Base-by-base conservation (phyloP, 92 coral and sea anemone species). In the Porites divaricata region DNA sequence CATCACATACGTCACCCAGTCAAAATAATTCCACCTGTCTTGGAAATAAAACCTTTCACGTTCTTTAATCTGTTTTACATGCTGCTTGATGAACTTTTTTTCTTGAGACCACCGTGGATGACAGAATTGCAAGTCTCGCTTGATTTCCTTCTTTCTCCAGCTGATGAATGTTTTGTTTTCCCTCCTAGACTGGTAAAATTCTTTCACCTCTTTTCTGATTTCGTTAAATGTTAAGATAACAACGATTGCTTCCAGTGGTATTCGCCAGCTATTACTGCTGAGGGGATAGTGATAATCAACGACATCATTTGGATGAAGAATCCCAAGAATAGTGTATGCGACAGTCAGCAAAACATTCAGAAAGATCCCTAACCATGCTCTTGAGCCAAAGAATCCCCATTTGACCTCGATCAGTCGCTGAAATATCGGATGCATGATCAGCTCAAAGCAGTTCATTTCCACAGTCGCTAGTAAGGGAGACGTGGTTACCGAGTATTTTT, bases 71-170 rank as follows among this genome's bases (percentile, higher is more conserved):
- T 79, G 65, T 2, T 62, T 72, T 3, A 85, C 69, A 19, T 88
- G 88, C 56, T 81, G 82, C 21, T 89, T 73, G 9, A 91, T 63
- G 53, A 75, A 91, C 9, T 78, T 74, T 35, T 19, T 50, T 63
- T 91, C 95, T 25, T 86, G 90, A 6, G 92, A 77, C 95, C 95
- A 91, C 17, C 95, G 84, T 7, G 95, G 95, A 62, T 91, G 95
- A 66, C 90, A 88, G 79, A 65, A 85, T 64, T 88, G 85, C 25
- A 91, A 72, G 74, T 91, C 95, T 3, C 90, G 86, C 50, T 20
- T 52, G 51, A 91, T 65, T 56, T 91, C 86, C 56, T 81, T 72
- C 63, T 85, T 89, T 28, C 95, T 83, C 90, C 92, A 89, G 8
- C 70, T 20, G 19, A 81, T 65, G 78, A 80, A 91, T 56, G 80